Evolutionary conservation across 2,888 invertebrate genomes (phyloP), one percentile per base, ranked within the genome.

Genomic region (Epinotia nisella): DNA sequence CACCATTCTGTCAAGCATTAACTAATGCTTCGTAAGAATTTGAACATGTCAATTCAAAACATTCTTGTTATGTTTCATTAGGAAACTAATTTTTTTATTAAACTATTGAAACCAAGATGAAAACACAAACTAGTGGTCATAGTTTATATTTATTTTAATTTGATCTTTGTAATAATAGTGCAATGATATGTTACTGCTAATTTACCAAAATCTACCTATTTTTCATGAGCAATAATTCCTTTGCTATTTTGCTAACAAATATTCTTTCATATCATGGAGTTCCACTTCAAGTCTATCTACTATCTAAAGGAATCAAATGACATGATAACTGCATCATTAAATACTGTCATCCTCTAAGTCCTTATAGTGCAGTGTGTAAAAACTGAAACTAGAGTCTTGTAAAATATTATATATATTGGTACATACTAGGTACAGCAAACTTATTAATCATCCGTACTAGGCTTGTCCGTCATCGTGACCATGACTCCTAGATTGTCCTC

Each of bases 401-500:
- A 5, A 60, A 71, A 56, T 66, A 66, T 39, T 9, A 11, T 61
- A 11, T 61, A 55, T 64, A 70, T 55, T 61, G 53, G 1, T 24
- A 70, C 64, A 51, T 7, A 66, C 62, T 73, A 73, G 17, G 45
- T 61, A 62, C 19, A 68, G 61, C 53, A 66, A 17, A 11, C 9
- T 17, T 45, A 51, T 88, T 80, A 92, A 70, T 92, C 92, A 68
- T 90, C 92, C 53, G 90, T 90, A 19, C 85, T 81, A 11, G 85
- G 78, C 80, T 84, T 89, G 21, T 89, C 86, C 56, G 85, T 89
- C 83, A 96, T 95, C 79, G 95, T 95, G 0, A 97, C 95, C 79
- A 95, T 95, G 45, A 95, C 95, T 39, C 96, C 96, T 35, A 97
- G 93, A 80, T 95, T 95, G 81, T 96, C 94, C 51, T 95, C 95